phyloP scores from a whole-genome alignment of 2,113 vertebrate genomes.

The Pipa parva region DNA sequence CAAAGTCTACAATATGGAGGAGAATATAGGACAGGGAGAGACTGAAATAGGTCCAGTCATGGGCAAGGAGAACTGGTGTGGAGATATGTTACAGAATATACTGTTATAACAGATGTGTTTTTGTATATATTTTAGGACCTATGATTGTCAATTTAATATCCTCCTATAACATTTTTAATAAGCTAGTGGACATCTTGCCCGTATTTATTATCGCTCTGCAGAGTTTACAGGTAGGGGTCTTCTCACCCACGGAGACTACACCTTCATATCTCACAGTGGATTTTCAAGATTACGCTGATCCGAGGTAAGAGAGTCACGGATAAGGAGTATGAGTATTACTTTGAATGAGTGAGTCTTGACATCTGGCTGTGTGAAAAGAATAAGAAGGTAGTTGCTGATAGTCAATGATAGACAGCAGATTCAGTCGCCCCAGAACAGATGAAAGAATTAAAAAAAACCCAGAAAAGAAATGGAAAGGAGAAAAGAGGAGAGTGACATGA shows the following conservation, averaged over 20 bases:
- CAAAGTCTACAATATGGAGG: too few relatives aligned
- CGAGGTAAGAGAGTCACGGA: constrained; percentile 31
- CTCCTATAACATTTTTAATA: too few relatives aligned
- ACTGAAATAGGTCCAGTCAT: too few relatives aligned
- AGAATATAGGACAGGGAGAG: too few relatives aligned
- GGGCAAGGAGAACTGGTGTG: too few relatives aligned
- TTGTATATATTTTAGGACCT: too few relatives aligned
- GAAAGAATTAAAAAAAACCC: constrained; percentile 31
- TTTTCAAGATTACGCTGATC: constrained; percentile 37
- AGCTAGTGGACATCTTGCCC: too few relatives aligned
- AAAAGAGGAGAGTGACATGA: constrained; percentile 26
- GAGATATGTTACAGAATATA: not conserved
- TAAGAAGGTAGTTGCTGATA: not conserved
- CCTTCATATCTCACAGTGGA: constrained; percentile 24
- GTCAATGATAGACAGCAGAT: constrained; percentile 17
- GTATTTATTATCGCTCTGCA: too few relatives aligned
- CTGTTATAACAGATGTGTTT: too few relatives aligned
- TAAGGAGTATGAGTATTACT: constrained; percentile 43
- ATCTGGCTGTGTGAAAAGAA: constrained; percentile 36
- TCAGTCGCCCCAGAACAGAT: constrained; percentile 7
- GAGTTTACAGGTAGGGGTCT: constrained; percentile 7
- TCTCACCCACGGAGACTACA: not conserved
- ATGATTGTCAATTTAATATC: too few relatives aligned
- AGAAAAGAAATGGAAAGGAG: constrained; percentile 2
- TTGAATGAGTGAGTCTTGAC: constrained; percentile 42